These are phyloP conservation scores for Tragelaphus eurycerus DNA, from an alignment of 2,797 vertebrate genomes.

Conservation along the genomic window DNA sequence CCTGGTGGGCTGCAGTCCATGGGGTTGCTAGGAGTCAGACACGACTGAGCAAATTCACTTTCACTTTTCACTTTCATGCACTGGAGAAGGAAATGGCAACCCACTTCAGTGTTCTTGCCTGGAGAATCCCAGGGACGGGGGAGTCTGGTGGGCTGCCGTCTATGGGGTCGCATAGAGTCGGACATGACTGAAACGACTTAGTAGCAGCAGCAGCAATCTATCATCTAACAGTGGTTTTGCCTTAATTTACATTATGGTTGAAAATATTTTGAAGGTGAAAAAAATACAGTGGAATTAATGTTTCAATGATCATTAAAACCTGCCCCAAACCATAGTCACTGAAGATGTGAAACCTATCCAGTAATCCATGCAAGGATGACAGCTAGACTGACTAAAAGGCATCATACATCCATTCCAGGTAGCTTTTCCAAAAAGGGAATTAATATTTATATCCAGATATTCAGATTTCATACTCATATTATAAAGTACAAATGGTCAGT, in stretches of 20 bases:
- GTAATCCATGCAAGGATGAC: neutral
- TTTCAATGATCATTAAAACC: neutral
- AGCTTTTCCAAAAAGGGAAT: conserved; percentile 1
- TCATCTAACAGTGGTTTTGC: neutral
- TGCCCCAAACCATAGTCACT: neutral
- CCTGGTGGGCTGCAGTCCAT: too few relatives aligned
- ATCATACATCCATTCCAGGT: neutral
- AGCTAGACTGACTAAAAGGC: neutral
- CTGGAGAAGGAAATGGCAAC: too few relatives aligned
- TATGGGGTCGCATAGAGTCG: too few relatives aligned
- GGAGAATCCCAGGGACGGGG: too few relatives aligned
- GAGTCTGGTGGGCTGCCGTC: too few relatives aligned
- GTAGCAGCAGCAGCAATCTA: neutral
- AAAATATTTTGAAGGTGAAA: conserved; percentile 5
- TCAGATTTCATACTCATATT: neutral
- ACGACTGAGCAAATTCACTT: too few relatives aligned
- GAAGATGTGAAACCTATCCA: neutral
- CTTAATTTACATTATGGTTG: neutral
- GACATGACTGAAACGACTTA: too few relatives aligned
- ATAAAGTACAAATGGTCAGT: neutral
- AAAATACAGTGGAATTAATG: neutral
- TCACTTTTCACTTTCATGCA: too few relatives aligned
- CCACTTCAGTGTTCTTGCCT: too few relatives aligned
- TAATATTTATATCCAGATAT: neutral
- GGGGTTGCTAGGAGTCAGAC: too few relatives aligned